phyloP scores from a whole-genome alignment of 64 coral and sea anemone species.

The Stylophora pistillata region DNA sequence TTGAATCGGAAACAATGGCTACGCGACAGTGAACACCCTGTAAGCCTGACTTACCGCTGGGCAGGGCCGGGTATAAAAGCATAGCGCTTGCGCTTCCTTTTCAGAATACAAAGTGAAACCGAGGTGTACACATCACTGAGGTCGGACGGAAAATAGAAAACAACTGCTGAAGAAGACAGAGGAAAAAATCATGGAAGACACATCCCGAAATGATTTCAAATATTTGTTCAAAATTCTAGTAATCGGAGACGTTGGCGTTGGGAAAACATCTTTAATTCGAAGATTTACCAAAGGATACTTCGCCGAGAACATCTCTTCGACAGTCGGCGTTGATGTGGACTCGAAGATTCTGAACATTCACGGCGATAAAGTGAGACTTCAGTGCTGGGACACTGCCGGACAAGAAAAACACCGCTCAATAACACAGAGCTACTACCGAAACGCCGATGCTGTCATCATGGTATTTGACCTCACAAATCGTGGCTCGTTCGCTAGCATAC shows the following conservation, averaged over 20 bases:
- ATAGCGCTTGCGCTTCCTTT: not conserved
- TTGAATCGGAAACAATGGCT: conserved; percentile 20
- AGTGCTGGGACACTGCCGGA: conserved; percentile 98
- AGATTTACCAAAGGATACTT: conserved; percentile 98
- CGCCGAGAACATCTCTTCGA: conserved; percentile 84
- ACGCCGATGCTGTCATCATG: conserved; percentile 96
- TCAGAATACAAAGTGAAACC: not conserved
- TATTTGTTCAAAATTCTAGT: conserved; percentile 96
- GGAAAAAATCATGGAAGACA: conserved; percentile 11
- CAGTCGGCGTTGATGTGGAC: conserved; percentile 93
- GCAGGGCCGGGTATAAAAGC: conserved; percentile 16
- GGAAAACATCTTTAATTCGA: conserved; percentile 95
- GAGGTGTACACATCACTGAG: conserved; percentile 9
- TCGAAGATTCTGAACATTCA: conserved; percentile 82
- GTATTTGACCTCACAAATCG: conserved; percentile 95
- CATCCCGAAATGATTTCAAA: conserved; percentile 58
- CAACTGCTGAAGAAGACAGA: not conserved
- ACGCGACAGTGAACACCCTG: conserved; percentile 24
- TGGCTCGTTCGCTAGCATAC: conserved; percentile 93
- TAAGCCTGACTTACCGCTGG: not conserved
- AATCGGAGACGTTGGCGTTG: conserved; percentile 91
- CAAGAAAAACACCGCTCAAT: conserved; percentile 90
- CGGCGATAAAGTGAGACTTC: conserved; percentile 94
- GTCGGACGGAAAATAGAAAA: not conserved
- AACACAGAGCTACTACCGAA: conserved; percentile 94